phyloP scores from a whole-genome alignment of 1,140 invertebrate genomes.

The Camponotus vicinus region DNA sequence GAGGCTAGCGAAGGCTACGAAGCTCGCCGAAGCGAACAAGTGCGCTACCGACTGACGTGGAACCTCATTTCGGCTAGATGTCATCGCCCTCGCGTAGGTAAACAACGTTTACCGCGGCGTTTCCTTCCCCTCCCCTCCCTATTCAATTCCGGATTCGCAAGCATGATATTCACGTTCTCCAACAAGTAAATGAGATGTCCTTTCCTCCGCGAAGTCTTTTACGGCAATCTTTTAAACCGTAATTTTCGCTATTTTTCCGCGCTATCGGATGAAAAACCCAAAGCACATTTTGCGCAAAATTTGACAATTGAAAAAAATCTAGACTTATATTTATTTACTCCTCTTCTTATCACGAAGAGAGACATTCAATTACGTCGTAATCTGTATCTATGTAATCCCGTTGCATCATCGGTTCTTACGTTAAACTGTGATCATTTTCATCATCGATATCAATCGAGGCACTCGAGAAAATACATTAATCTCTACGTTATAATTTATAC shows the following conservation, averaged over 20 bases:
- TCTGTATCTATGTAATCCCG: not conserved
- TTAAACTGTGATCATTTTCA: constrained; percentile 32
- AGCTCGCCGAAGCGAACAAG: constrained; percentile 60
- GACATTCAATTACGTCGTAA: constrained; percentile 6
- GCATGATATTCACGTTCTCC: not conserved
- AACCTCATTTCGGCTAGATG: constrained; percentile 72
- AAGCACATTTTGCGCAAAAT: too few species aligned
- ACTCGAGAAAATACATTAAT: too few species aligned
- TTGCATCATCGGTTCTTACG: constrained; percentile 41
- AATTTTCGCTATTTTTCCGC: not conserved
- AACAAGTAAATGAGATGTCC: constrained; percentile 15
- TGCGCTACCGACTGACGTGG: constrained; percentile 55
- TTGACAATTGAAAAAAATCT: not conserved
- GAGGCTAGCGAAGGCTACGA: constrained; percentile 72
- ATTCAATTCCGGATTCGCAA: constrained; percentile 54
- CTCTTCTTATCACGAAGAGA: not conserved
- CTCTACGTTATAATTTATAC: not conserved
- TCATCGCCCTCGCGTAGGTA: constrained; percentile 69
- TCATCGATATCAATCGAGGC: not conserved
- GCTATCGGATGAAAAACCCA: not conserved
- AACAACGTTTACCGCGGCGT: constrained; percentile 58
- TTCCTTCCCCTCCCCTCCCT: not conserved
- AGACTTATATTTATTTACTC: not conserved
- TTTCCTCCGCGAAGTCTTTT: not conserved
- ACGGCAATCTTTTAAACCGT: not conserved